Percentiles rank a stretch among this genome's conserved stretches.
Conservation (phyloP, 2,888 invertebrate genomes). For the Ptychoptera albimana region DNA sequence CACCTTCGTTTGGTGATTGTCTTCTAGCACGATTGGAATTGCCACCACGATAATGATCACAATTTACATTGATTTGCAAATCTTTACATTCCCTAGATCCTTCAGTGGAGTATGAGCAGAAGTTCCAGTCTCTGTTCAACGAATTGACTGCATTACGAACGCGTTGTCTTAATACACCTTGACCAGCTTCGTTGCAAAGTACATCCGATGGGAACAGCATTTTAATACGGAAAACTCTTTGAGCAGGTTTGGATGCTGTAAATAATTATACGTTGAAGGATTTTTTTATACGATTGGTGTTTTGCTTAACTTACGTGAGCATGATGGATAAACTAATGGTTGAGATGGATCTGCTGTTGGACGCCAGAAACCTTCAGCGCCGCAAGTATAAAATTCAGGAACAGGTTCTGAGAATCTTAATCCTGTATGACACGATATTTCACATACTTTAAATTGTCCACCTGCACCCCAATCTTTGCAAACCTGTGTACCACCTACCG, state of each 20-base stretch:
- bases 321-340: constrained; percentile 79
- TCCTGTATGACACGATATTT: constrained; percentile 74
- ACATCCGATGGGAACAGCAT: constrained; percentile 96
- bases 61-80: constrained; percentile 78
- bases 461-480: constrained; percentile 96
- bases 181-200: constrained; percentile 88
- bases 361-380: constrained; percentile 96
- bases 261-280: constrained; percentile 15
- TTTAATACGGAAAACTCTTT: constrained; percentile 81
- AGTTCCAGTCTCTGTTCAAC: constrained; percentile 89
- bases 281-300: no score
- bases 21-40: constrained; percentile 45
- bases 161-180: constrained; percentile 77
- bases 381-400: constrained; percentile 95
- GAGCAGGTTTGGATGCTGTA: constrained; percentile 74
- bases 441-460: constrained; percentile 86
- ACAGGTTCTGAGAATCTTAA: constrained; percentile 80
- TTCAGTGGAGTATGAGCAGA: constrained; percentile 82
- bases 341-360: constrained; percentile 66
- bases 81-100: constrained; percentile 77
- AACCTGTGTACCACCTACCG: constrained; percentile 77
- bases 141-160: constrained; percentile 79
- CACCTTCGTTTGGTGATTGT: constrained; percentile 39
- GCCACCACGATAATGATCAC: constrained; percentile 52
- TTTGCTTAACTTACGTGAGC: constrained; percentile 59